Evolutionary conservation across 2,113 vertebrate species (phyloP).

Genomic region (Calidris pugnax): DNA sequence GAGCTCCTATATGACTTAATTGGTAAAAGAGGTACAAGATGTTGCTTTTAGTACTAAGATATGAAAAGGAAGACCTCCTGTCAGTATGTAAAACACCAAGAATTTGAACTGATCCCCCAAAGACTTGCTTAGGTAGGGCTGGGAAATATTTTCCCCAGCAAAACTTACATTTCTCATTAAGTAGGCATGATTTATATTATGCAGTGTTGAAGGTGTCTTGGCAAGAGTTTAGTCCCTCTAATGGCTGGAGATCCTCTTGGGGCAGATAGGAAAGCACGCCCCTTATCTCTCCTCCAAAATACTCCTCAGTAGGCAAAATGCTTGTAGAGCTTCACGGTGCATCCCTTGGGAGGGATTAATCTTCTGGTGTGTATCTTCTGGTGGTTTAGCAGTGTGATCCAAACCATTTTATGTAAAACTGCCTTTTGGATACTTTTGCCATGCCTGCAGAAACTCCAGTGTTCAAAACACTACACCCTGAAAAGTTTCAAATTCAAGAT

Average conservation of each 20-base stretch:
- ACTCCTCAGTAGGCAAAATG: not conserved
- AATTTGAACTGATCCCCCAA: not conserved
- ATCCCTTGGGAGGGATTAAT: not conserved
- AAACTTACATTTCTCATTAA: not conserved
- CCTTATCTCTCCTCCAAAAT: not conserved
- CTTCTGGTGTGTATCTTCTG: not conserved
- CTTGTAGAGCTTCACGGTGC: not conserved
- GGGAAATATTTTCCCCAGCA: not conserved
- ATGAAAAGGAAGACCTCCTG: not conserved
- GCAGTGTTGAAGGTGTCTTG: not conserved
- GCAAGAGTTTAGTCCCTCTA: not conserved
- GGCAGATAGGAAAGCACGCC: fast-evolving
- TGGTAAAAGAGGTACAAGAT: not conserved
- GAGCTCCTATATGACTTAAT: not conserved
- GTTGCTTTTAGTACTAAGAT: not conserved
- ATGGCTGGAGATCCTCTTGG: not conserved
- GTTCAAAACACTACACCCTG: not conserved
- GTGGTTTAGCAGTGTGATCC: not conserved
- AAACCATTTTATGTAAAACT: not conserved
- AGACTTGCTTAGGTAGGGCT: not conserved
- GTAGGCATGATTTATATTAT: not conserved
- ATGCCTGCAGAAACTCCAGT: not conserved
- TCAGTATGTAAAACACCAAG: not conserved
- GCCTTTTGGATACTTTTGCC: not conserved
- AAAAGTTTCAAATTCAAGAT: not conserved